Conservation (phyloP, 2,888 invertebrate species). For the Pyrrhosoma nymphula region DNA sequence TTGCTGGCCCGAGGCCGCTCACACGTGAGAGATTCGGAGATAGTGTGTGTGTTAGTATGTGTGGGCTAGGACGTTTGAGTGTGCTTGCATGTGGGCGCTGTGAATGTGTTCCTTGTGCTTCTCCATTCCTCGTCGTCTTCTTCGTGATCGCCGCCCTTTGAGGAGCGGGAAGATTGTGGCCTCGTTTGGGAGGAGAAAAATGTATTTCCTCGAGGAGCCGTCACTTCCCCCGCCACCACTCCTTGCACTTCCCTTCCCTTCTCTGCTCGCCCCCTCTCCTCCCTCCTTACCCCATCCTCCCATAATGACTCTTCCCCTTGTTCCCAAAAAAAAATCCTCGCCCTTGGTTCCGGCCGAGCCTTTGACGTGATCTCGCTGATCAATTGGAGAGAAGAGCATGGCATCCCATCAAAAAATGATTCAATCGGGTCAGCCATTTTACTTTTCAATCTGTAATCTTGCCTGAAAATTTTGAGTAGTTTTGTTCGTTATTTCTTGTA, state of each 20-base stretch:
- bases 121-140: background rate
- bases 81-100: background rate
- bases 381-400: background rate
- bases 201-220: background rate
- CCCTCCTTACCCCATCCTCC: background rate
- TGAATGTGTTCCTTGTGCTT: background rate
- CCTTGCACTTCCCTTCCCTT: background rate
- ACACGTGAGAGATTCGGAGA: background rate
- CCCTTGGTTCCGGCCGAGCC: background rate
- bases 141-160: background rate
- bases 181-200: conserved; percentile 6
- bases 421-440: background rate
- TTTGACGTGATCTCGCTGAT: background rate
- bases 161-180: conserved; percentile 4
- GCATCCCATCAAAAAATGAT: background rate
- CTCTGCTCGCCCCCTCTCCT: background rate
- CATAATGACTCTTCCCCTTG: background rate
- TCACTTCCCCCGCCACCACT: background rate
- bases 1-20: background rate
- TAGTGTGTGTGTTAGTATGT: background rate
- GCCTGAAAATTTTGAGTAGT: too few species aligned
- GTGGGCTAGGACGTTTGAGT: background rate
- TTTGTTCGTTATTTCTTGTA: too few species aligned
- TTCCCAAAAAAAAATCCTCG: background rate
- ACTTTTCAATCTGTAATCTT: background rate